phyloP scores from a whole-genome alignment of 2,888 invertebrate species.

The Orchesellides sinensis region DNA sequence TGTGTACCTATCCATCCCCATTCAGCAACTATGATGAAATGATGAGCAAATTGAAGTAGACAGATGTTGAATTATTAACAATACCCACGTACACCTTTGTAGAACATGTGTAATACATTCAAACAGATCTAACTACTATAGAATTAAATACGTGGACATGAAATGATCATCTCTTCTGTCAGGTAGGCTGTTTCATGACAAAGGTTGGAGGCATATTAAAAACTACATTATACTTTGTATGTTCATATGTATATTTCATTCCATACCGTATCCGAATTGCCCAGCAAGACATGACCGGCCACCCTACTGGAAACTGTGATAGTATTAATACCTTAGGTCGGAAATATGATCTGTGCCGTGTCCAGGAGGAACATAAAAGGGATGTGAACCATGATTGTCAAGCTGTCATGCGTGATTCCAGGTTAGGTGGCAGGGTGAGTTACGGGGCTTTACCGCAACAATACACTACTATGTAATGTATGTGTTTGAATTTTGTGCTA shows the following conservation, averaged over 20 bases:
- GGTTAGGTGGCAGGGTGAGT: background rate
- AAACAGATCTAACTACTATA: too few species aligned
- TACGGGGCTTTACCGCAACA: too few species aligned
- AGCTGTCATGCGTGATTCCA: conserved; percentile 53
- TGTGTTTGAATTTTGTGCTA: background rate
- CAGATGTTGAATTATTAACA: conserved; percentile 54
- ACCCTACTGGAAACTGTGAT: background rate
- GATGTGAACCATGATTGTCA: conserved; percentile 39
- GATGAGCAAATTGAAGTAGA: conserved; percentile 50
- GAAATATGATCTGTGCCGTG: background rate
- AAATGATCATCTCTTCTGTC: too few species aligned
- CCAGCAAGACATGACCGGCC: too few species aligned
- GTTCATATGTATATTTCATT: too few species aligned
- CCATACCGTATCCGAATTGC: too few species aligned
- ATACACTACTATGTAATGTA: background rate
- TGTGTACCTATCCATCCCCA: too few species aligned
- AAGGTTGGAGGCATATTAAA: too few species aligned
- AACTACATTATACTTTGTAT: too few species aligned
- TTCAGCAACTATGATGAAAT: conserved; percentile 22
- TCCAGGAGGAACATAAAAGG: conserved; percentile 21
- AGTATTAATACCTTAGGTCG: background rate
- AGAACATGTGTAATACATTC: too few species aligned
- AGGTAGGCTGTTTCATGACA: too few species aligned
- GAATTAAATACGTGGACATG: too few species aligned
- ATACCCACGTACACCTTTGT: conserved; percentile 28